These are phyloP conservation scores for Cyprinodon brontotheroides DNA, from an alignment of 2,113 vertebrate genomes.

Conservation along the genomic window DNA sequence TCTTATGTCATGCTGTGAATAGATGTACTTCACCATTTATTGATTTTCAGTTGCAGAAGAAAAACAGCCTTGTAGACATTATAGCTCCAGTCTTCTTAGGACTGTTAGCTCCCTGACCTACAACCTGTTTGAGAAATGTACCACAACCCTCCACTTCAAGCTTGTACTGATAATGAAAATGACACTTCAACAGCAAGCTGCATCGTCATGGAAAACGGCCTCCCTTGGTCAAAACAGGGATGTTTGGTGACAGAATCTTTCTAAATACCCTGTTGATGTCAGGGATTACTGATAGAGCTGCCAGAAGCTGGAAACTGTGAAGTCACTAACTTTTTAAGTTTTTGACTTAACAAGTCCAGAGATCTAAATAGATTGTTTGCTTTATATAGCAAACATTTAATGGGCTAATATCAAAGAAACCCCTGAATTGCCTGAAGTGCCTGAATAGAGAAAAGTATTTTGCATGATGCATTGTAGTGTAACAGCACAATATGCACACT, in stretches of 20 bases:
- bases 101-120: conserved; percentile 30
- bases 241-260: conserved; percentile 12
- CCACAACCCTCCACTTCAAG: conserved; percentile 19
- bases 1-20: not conserved
- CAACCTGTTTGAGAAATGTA: conserved; percentile 17
- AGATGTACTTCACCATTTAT: not conserved
- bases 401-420: too few relatives aligned
- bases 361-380: not conserved
- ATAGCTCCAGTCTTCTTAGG: conserved; percentile 9
- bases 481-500: too few relatives aligned
- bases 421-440: too few relatives aligned
- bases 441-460: too few relatives aligned
- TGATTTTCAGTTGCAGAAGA: conserved; percentile 19
- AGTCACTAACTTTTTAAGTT: not conserved
- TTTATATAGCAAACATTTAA: too few relatives aligned
- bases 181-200: conserved; percentile 44
- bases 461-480: too few relatives aligned
- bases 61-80: conserved; percentile 3
- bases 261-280: not conserved
- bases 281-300: not conserved
- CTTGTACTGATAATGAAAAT: conserved; percentile 44
- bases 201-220: not conserved
- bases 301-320: not conserved
- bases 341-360: not conserved
- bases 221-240: not conserved